Base-by-base conservation (phyloP, 2,113 vertebrate species). In the Anarrhichthys ocellatus region DNA sequence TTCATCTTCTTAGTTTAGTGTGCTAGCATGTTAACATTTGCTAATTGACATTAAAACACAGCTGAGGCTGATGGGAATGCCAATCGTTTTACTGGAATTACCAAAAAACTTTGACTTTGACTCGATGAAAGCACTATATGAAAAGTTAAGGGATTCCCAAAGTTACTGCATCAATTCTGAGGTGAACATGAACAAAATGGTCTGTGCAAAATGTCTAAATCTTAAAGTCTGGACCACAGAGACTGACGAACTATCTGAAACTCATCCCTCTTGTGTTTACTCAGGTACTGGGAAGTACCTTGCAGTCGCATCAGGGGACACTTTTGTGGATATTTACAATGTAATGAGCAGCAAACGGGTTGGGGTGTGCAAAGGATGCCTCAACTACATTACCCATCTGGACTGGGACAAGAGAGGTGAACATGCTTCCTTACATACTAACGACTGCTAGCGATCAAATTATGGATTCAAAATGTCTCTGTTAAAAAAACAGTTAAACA, bases 311-410 rank as follows among this genome's bases (percentile, higher is more conserved):
- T 99, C 98, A 29, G 97, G 94, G 63, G 98, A 99, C 91, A 97
- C 96, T 66, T 99, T 99, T 92, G 96, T 98, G 86, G 98, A 99
- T 74, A 98, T 99, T 87, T 99, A 99, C 92, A 98, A 97, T 11
- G 96, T 99, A 63, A 96, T 97, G 96, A 99, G 96, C 91, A 99
- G 98, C 93, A 99, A 99, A 83, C 94, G 98, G 13, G 98, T 99
- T 10, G 98, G 98, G 73, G 96, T 98, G 56, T 99, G 98, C 93
- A 99, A 97, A 92, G 97, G 98, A 62, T 96, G 97, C 6, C 96
- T 97, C 75, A 99, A 97, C 92, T 97, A 96, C 65, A 96, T 99
- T 88, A 98, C 97, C 11, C 98, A 99, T 76, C 94, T 99, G 85
- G 98, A 99, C 80, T 99, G 98, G 98, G 98, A 99, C 67, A 52